These are phyloP conservation scores for Tuberolachnus salignus DNA, from an alignment of 2,888 invertebrate genomes.

Conservation along the genomic window DNA sequence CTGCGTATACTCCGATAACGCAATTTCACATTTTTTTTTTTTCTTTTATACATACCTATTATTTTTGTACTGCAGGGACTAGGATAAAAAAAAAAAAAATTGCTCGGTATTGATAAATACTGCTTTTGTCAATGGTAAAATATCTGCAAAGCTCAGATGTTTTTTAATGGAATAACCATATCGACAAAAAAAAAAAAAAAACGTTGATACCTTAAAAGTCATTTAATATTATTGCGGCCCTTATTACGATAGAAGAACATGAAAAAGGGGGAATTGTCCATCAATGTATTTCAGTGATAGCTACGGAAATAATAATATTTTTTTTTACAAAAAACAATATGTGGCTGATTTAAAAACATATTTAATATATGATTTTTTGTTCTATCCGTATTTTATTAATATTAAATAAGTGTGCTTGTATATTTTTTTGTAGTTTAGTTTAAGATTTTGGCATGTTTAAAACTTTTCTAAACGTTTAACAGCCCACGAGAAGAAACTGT, in stretches of 20 bases:
- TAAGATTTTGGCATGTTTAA: too few species aligned
- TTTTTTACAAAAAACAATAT: too few species aligned
- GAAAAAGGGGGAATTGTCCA: neutral
- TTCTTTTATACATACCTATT: neutral
- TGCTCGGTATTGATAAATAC: neutral
- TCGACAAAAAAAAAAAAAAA: neutral
- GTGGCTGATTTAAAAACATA: too few species aligned
- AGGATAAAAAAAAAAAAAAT: neutral
- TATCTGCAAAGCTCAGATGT: neutral
- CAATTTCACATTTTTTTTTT: neutral
- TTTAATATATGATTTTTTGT: too few species aligned
- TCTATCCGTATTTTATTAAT: too few species aligned
- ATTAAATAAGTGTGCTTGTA: too few species aligned
- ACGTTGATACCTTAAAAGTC: neutral
- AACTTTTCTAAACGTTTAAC: too few species aligned
- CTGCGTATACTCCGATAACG: too few species aligned
- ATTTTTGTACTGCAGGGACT: neutral
- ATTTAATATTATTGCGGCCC: neutral
- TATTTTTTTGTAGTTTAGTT: too few species aligned
- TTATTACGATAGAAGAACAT: neutral
- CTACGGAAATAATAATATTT: too few species aligned
- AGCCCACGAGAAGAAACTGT: too few species aligned
- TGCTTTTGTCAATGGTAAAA: neutral
- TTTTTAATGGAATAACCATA: neutral
- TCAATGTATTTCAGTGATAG: neutral